phyloP scores from a whole-genome alignment of 2,797 vertebrate genomes.

The Bryconaethiops microstoma region DNA sequence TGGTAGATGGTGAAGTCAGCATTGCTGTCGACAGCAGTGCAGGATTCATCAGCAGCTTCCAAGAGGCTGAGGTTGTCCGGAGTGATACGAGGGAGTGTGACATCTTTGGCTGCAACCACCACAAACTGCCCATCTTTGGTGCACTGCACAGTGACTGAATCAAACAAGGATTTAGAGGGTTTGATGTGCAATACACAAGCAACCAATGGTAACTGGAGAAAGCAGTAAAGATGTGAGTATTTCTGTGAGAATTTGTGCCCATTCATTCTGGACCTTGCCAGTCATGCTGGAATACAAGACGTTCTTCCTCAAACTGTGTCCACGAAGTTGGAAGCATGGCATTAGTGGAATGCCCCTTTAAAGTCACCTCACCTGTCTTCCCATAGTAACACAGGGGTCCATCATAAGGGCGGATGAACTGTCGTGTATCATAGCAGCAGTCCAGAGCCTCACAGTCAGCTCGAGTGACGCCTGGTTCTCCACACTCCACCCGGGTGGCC shows the following conservation, averaged over 20 bases:
- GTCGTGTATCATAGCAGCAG: slow-evolving; percentile 68
- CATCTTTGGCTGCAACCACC: slow-evolving; percentile 72
- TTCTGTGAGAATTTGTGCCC: no score
- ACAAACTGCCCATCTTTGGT: slow-evolving; percentile 79
- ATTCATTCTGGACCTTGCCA: no score
- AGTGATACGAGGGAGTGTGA: slow-evolving; percentile 68
- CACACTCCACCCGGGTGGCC: slow-evolving; percentile 68
- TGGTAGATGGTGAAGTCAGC: slow-evolving; percentile 72
- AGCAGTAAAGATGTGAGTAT: no score
- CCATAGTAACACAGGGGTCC: slow-evolving; percentile 72
- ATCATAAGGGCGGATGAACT: slow-evolving; percentile 20
- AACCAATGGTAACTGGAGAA: not conserved
- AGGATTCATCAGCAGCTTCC: slow-evolving; percentile 58
- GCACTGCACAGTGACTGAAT: slow-evolving; percentile 77
- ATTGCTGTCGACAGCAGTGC: slow-evolving; percentile 63
- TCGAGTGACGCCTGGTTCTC: slow-evolving; percentile 57
- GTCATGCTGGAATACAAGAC: no score
- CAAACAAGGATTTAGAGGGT: not conserved
- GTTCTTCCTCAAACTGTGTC: no score
- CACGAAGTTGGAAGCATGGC: no score
- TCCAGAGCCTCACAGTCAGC: slow-evolving; percentile 70
- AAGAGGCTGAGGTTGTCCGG: slow-evolving; percentile 68
- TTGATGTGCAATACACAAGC: not conserved
- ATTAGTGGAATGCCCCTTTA: not conserved
- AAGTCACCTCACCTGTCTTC: slow-evolving; percentile 67